Evolutionary conservation across 2,888 invertebrate genomes (phyloP).

Genomic region (Nipponacmea schrenckii): DNA sequence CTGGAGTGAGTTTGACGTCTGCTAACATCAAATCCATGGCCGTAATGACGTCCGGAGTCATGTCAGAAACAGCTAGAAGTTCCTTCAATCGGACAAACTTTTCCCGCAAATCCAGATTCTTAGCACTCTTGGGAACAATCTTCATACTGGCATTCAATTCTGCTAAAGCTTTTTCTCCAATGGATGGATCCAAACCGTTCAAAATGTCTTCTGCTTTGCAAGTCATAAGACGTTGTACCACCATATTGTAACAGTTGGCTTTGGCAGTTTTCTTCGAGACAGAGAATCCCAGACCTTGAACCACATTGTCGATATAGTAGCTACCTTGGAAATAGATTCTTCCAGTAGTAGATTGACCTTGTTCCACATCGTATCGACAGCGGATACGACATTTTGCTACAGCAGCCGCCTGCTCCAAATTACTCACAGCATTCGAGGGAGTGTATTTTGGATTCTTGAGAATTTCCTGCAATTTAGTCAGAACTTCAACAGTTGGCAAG

Average conservation of each 20-base stretch:
- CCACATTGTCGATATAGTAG: neutral
- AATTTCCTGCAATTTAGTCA: neutral
- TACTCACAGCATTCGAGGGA: neutral
- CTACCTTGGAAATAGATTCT: neutral
- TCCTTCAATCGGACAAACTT: constrained; percentile 37
- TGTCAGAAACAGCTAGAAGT: constrained; percentile 32
- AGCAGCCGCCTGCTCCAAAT: neutral
- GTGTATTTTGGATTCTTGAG: neutral
- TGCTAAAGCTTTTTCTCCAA: neutral
- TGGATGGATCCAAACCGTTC: neutral
- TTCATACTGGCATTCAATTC: neutral
- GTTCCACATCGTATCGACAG: neutral
- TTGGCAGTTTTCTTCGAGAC: neutral
- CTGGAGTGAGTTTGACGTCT: constrained; percentile 40
- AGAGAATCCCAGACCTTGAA: neutral
- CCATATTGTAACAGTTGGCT: neutral
- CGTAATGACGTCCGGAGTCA: constrained; percentile 34
- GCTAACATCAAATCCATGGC: constrained; percentile 41
- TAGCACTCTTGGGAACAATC: constrained; percentile 7
- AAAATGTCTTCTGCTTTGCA: neutral
- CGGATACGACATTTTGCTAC: neutral
- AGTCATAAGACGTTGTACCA: neutral
- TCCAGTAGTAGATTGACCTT: neutral
- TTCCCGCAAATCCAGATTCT: constrained; percentile 25
- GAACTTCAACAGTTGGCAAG: neutral